Evolutionary conservation across 2,888 invertebrate species (phyloP), one percentile per base, ranked within the genome.

Genomic region (Melinaea menophilus): DNA sequence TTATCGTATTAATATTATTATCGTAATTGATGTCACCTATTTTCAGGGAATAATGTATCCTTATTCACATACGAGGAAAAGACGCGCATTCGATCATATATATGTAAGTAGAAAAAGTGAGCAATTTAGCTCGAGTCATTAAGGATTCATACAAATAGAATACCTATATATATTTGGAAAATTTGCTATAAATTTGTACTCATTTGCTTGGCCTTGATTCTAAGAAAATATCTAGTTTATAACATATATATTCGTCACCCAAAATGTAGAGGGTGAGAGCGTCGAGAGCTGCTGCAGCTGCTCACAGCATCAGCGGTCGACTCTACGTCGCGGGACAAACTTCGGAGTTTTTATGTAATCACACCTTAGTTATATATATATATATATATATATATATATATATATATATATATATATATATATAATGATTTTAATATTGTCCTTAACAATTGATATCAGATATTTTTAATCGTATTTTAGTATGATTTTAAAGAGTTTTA

Each of bases 21-120:
- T 59, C 59, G 9, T 65, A 51, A n/a, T 7, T 58, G 11, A 41
- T 7, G 22, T 65, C 58, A 57, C 65, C 45, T 56, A 58, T 71
- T 78, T 73, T 51, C 79, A 90, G 90, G 90, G 90, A n/a, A 73
- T 90, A 12, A 80, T 90, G 82, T 90, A 90, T 77, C 90, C 90
- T 41, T 84, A 88, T 71, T 90, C 90, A 5, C 90, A 90, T 62
- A 90, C 90, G 7, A 84, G 72, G 68, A 90, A 90, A 71, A 79
- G 74, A 65, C 82, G 89, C 13, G 77, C 84, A 2, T 81, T 80
- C 51, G 89, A 90, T 67, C 72, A 79, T 48, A 62, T 84, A 54
- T 85, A 84, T 71, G 90, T 90, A 74, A 88, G 90, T 83, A 58
- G 47, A 48, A 7, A 12, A 48, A n/a, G 13, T 1, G 13, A 22